These are phyloP conservation scores for Nemotelus nigrinus DNA, from an alignment of 2,888 invertebrate genomes.

Conservation along the genomic window DNA sequence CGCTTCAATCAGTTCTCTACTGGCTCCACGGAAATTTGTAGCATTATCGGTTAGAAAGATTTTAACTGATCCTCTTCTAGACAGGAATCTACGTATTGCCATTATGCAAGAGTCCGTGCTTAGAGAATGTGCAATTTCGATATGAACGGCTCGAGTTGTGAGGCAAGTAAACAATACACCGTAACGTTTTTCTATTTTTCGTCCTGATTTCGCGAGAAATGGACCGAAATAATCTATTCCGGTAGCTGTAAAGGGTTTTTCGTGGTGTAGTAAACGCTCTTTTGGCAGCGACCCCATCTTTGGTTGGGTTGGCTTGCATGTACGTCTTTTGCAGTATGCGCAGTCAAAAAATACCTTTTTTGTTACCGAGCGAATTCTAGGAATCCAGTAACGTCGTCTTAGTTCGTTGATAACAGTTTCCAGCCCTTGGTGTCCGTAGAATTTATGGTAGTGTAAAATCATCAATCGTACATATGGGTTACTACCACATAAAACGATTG, in stretches of 20 bases:
- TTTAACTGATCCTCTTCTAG: slow-evolving; percentile 46
- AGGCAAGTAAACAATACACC: neutral
- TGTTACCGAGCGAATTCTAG: slow-evolving; percentile 23
- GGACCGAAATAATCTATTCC: slow-evolving; percentile 49
- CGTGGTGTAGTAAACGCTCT: slow-evolving; percentile 49
- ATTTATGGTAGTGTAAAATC: neutral
- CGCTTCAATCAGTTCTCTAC: slow-evolving; percentile 45
- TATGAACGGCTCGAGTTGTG: slow-evolving; percentile 47
- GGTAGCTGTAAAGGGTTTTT: slow-evolving; percentile 51
- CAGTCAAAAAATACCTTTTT: slow-evolving; percentile 41
- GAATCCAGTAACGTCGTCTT: slow-evolving; percentile 37
- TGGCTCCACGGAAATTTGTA: slow-evolving; percentile 49
- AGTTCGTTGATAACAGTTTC: slow-evolving; percentile 27
- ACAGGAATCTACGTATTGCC: slow-evolving; percentile 49
- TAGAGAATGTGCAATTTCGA: slow-evolving; percentile 47
- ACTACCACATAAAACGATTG: slow-evolving; percentile 38
- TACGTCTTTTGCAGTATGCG: slow-evolving; percentile 38
- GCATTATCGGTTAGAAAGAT: slow-evolving; percentile 51
- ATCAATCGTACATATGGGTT: slow-evolving; percentile 30
- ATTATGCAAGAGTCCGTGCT: slow-evolving; percentile 50
- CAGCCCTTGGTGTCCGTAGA: neutral
- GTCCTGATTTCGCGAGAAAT: neutral
- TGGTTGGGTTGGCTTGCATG: too few species aligned
- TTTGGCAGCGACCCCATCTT: slow-evolving; percentile 54
- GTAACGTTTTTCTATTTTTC: neutral